Evolutionary conservation across 2,888 invertebrate species (phyloP).

Genomic region (Tetranychus piercei): DNA sequence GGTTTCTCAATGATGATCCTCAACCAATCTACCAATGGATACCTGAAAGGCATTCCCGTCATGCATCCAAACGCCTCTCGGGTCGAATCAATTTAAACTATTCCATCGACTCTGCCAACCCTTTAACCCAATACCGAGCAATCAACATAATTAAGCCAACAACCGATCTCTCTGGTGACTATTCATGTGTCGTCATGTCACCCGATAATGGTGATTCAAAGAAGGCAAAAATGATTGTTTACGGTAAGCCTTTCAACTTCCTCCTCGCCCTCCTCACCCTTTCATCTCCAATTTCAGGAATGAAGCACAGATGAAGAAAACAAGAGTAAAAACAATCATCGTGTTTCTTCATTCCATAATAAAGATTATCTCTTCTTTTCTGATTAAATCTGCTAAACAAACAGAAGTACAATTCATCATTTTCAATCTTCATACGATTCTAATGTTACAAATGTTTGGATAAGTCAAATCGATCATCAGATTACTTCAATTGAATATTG

Average conservation of each 20-base stretch:
- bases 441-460: too few species aligned
- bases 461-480: too few species aligned
- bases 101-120: slow-evolving; percentile 18
- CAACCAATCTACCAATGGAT: slow-evolving; percentile 28
- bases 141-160: slow-evolving; percentile 26
- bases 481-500: too few species aligned
- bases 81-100: slow-evolving; percentile 25
- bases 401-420: too few species aligned
- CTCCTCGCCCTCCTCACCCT: not conserved
- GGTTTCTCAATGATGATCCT: slow-evolving; percentile 27
- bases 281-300: not conserved
- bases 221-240: slow-evolving; percentile 26
- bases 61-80: slow-evolving; percentile 24
- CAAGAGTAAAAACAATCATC: too few species aligned
- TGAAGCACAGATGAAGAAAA: too few species aligned
- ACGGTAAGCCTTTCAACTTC: slow-evolving; percentile 23
- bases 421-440: too few species aligned
- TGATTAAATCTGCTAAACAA: too few species aligned
- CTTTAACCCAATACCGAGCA: slow-evolving; percentile 24
- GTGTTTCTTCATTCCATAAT: too few species aligned
- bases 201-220: slow-evolving; percentile 23
- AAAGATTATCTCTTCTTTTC: too few species aligned
- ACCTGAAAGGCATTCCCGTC: slow-evolving; percentile 23
- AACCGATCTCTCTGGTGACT: slow-evolving; percentile 26
- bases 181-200: slow-evolving; percentile 26